Conservation (phyloP, 1,140 invertebrate genomes). For the Listronotus oregonensis region DNA sequence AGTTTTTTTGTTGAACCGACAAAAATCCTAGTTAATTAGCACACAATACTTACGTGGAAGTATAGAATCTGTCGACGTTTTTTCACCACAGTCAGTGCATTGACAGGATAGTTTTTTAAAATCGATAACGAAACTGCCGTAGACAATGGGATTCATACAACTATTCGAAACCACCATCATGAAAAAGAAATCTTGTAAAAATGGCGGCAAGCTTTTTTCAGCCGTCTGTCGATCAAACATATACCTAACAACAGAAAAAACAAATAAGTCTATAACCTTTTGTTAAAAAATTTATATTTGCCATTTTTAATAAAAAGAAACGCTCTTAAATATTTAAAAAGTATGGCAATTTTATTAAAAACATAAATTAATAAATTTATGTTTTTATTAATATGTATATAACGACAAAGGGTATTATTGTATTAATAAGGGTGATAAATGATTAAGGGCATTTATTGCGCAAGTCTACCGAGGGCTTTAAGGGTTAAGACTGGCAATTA, state of each 20-base stretch:
- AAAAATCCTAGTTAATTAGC: no score
- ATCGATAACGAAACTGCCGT: constrained; percentile 69
- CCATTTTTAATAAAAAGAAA: background rate
- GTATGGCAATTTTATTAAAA: no score
- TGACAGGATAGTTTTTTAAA: constrained; percentile 48
- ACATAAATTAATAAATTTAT: no score
- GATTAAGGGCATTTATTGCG: no score
- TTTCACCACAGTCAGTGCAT: constrained; percentile 25
- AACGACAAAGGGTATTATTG: no score
- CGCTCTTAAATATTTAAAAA: no score
- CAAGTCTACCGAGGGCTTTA: no score
- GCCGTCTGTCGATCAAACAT: constrained; percentile 71
- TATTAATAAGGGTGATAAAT: no score
- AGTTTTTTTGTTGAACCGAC: no score
- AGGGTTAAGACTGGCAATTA: no score
- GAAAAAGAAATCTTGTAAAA: constrained; percentile 61
- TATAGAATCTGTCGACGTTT: constrained; percentile 16
- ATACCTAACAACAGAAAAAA: constrained; percentile 64
- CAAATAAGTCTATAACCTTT: background rate
- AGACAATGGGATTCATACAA: constrained; percentile 78
- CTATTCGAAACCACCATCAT: constrained; percentile 66
- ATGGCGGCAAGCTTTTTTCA: constrained; percentile 59
- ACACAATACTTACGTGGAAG: constrained; percentile 24
- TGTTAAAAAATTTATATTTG: background rate
- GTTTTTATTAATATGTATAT: no score